These are phyloP conservation scores for Sander lucioperca DNA, from an alignment of 2,113 vertebrate species.

Conservation along the genomic window DNA sequence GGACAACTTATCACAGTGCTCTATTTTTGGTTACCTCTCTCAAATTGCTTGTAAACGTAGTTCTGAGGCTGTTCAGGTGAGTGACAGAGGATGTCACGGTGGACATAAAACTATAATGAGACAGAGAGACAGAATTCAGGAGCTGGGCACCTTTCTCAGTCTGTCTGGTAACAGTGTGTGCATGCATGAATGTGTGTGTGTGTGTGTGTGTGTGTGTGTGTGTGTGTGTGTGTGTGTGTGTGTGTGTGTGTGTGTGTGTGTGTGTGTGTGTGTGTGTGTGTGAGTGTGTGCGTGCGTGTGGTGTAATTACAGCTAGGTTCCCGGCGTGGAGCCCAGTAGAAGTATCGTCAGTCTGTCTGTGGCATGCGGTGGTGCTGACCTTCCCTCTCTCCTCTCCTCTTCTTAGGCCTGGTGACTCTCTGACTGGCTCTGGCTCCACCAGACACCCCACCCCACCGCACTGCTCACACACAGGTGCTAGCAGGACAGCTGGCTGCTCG, in stretches of 20 bases:
- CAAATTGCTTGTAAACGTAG: neutral
- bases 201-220: slow-evolving; percentile 59
- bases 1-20: neutral
- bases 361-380: slow-evolving; percentile 80
- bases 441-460: slow-evolving; percentile 30
- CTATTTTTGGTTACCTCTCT: neutral
- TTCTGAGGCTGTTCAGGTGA: slow-evolving; percentile 39
- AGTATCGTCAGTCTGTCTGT: slow-evolving; percentile 85
- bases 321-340: slow-evolving; percentile 80
- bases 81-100: slow-evolving; percentile 39
- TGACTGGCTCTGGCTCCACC: slow-evolving; percentile 60
- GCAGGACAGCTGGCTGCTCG: slow-evolving; percentile 46
- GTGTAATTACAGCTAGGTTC: slow-evolving; percentile 82
- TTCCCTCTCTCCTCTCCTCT: slow-evolving; percentile 70
- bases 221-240: slow-evolving; percentile 44
- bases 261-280: slow-evolving; percentile 51
- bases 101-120: slow-evolving; percentile 49
- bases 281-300: slow-evolving; percentile 58
- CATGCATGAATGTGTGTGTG: slow-evolving; percentile 42
- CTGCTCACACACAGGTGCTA: slow-evolving; percentile 73
- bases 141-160: slow-evolving; percentile 63
- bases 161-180: slow-evolving; percentile 69
- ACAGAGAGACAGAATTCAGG: slow-evolving; percentile 57
- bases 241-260: slow-evolving; percentile 62
- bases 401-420: slow-evolving; percentile 62